Evolutionary conservation across 1,140 invertebrate species (phyloP), one percentile per base, ranked within the genome.

Genomic region (Papilio polytes): DNA sequence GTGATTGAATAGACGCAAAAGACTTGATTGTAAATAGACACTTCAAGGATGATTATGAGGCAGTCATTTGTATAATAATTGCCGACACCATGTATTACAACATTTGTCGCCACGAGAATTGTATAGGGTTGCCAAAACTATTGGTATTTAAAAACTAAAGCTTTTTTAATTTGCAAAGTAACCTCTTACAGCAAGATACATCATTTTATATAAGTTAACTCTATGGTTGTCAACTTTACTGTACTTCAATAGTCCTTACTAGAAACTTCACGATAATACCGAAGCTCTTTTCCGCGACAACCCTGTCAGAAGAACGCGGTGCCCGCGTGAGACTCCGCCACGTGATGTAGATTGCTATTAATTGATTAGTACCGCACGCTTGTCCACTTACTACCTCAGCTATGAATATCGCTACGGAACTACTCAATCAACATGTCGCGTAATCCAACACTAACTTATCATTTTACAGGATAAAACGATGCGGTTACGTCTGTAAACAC

Each of bases 331-430:
- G 73, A 72, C 80, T 72, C 18, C 15, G 77, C 77, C 77, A 89
- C 89, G 88, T 90, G 89, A 90, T 85, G 26, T 85, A 82, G 82
- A 89, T 91, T 90, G 87, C 80, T 80, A 80, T 86, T 89, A 89
- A 92, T 92, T 90, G 89, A 89, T 91, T 90, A 88, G 84, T 82
- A 81, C 81, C 86, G 85, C 86, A 85, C 85, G 84, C 83, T 72
- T 86, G 86, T 85, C 84, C 79, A 36, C n/a, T 74, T 18, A 78
- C 48, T 81, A 51, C 72, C 84, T 83, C 26, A 82, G 73, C 80
- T n/a, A n/a, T n/a, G n/a, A 20, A 10, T 51, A 41, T 2, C 15
- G 1, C 73, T 78, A 78, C 41, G 15, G 31, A 66, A 63, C 36
- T 41, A n/a, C 36, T 31, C 48, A 13, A 53, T 63, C 41, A 78